Base-by-base conservation (phyloP, 2,888 invertebrate genomes). In the Pyrrhosoma nymphula region DNA sequence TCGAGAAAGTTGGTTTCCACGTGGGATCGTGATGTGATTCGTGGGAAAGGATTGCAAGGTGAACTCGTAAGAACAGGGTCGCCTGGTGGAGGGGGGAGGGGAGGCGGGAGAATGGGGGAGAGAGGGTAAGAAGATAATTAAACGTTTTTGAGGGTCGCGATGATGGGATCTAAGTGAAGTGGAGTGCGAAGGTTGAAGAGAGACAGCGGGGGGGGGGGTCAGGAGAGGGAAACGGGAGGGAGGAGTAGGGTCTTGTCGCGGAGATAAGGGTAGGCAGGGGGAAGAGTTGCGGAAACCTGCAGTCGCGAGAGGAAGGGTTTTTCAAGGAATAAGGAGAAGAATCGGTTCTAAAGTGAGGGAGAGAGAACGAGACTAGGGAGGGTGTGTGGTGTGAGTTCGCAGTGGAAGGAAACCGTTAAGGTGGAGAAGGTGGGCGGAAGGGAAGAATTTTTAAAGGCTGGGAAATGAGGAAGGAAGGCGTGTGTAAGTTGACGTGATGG, bases 101-200 rank as follows among this genome's bases (percentile, higher is more conserved):
- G 82, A 35, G 14, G 82, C 16, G 75, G 82, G 60, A 60, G 69
- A 26, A n/a, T 12, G 69, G n/a, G 26, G 14, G 16, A 20, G 3
- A 3, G 26, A 35, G 35, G 82, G 82, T 82, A 82, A 82, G 82
- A 82, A 82, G 82, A 82, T 82, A 82, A 82, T 82, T 82, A 82
- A 82, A 82, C 82, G 16, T 82, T 82, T 35, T 30, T 35, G 82
- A 35, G 82, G 82, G 35, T 82, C 30, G 82, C 82, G 16, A 82
- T 82, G 82, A 82, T 82, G 82, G 82, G 82, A 82, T 82, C 82
- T 82, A 35, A 35, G 35, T 82, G 82, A 82, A 82, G 82, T 82
- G 82, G 35, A 82, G 82, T 82, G 82, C 23, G 35, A 82, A 35
- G 69, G 10, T n/a, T 69, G 23, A 60, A 60, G 16, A 12, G 60